Conservation (phyloP, 2,113 vertebrate genomes). For the Agelaius tricolor region DNA sequence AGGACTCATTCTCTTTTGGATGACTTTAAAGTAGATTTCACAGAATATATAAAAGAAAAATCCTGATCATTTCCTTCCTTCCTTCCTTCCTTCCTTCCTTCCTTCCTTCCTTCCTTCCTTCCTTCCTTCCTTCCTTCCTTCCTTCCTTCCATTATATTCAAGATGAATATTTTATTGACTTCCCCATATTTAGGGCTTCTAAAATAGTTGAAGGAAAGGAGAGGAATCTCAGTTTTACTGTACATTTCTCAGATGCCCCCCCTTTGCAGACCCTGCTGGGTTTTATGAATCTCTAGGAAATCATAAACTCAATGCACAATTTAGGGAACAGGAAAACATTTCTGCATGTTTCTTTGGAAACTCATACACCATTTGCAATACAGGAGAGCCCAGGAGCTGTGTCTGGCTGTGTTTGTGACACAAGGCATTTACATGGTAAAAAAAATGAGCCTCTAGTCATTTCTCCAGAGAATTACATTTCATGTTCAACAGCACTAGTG, state of each 20-base stretch:
- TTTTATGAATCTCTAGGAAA: not conserved
- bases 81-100: not conserved
- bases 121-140: no score
- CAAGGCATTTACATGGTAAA: not conserved
- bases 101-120: not conserved
- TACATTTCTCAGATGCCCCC: not conserved
- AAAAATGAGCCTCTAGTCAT: not conserved
- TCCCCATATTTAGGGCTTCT: not conserved
- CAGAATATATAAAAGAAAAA: not conserved
- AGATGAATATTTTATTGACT: not conserved
- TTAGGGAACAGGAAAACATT: not conserved
- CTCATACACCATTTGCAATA: not conserved
- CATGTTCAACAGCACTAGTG: not conserved
- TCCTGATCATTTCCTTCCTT: not conserved
- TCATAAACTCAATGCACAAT: not conserved
- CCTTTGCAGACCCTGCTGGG: not conserved
- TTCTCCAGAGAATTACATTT: not conserved
- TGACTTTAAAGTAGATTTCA: not conserved
- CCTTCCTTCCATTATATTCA: not conserved
- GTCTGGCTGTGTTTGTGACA: not conserved
- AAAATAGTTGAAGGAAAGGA: not conserved
- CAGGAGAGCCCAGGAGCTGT: not conserved
- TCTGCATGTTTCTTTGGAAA: not conserved
- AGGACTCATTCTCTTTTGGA: not conserved
- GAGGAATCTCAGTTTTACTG: not conserved